A percentile compares a stretch with the other conserved stretches of the same genome.
Conservation (phyloP, 92 coral and sea anemone species). For the Hydrozoanthus gracilis region DNA sequence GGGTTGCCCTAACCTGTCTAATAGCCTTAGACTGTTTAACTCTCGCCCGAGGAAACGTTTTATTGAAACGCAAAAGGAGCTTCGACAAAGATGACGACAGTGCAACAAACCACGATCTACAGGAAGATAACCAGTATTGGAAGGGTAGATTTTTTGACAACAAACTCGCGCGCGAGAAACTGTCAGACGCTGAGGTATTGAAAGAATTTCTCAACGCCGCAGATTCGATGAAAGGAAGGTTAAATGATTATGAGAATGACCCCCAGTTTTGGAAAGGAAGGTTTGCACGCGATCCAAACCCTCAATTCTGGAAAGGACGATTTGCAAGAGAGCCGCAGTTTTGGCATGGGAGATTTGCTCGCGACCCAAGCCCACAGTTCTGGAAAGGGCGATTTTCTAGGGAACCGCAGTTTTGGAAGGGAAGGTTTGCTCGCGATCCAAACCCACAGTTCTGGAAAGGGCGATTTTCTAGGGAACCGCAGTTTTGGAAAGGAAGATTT, state of each 20-base stretch:
- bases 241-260: not conserved
- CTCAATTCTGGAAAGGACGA: slow-evolving; percentile 23
- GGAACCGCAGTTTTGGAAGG: slow-evolving; percentile 32
- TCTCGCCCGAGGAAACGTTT: slow-evolving; percentile 6
- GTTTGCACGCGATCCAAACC: not conserved
- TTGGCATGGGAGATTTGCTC: slow-evolving; percentile 24
- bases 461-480: not conserved
- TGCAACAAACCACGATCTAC: not conserved
- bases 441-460: slow-evolving; percentile 23
- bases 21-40: slow-evolving; percentile 4
- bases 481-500: slow-evolving; percentile 17
- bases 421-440: slow-evolving; percentile 14
- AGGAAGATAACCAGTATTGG: not conserved
- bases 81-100: not conserved
- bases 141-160: slow-evolving; percentile 33
- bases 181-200: not conserved
- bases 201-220: slow-evolving; percentile 1
- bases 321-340: slow-evolving; percentile 25
- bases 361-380: slow-evolving; percentile 17
- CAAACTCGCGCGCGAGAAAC: slow-evolving; percentile 12
- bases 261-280: slow-evolving; percentile 37
- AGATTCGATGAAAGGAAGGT: not conserved
- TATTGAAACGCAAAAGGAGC: not conserved
- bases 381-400: slow-evolving; percentile 33
- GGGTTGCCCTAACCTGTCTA: slow-evolving; percentile 22